Evolutionary conservation across 2,888 invertebrate genomes (phyloP), one percentile per base, ranked within the genome.

Genomic region (Plebejus argus): DNA sequence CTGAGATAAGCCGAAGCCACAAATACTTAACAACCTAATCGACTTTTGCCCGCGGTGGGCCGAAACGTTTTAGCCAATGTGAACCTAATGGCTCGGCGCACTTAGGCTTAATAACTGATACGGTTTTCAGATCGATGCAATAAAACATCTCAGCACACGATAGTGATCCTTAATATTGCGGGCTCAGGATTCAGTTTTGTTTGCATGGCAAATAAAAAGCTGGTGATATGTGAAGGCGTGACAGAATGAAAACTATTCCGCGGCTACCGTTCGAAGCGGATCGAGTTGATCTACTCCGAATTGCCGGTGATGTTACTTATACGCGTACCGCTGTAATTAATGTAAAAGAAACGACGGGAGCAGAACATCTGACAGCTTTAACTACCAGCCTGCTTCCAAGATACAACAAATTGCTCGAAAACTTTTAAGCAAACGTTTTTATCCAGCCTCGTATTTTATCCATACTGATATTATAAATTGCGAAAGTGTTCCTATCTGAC

Each of bases 1-100:
- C 77, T 80, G 82, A 88, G 92, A 92, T 92, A 92, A 91, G 86
- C 84, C 90, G 85, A 86, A 88, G 85, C 88, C 83, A 83, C 88
- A 88, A 88, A 87, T 88, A 85, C 86, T 85, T 82, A 84, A 86
- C 87, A 84, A 87, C 84, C 86, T 87, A 89, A 90, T 90, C 88
- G 88, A 86, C 84, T 81, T 80, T 81, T 82, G 82, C 86, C 86
- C 83, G 78, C 81, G 80, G 81, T 76, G 81, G 79, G 80, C 78
- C 80, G 72, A 79, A 77, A 76, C 35, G 76, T 75, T 80, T 79
- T 85, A 84, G 83, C 83, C 82, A 88, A 88, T 86, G 82, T 87
- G 83, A 84, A 86, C 86, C 85, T 86, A 88, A 87, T 82, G 82
- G 83, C 84, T 81, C 70, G 70, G 74, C 81, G 82, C 84, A 82